Conservation (phyloP, 2,888 invertebrate species). For the Eugnorisma glareosa region DNA sequence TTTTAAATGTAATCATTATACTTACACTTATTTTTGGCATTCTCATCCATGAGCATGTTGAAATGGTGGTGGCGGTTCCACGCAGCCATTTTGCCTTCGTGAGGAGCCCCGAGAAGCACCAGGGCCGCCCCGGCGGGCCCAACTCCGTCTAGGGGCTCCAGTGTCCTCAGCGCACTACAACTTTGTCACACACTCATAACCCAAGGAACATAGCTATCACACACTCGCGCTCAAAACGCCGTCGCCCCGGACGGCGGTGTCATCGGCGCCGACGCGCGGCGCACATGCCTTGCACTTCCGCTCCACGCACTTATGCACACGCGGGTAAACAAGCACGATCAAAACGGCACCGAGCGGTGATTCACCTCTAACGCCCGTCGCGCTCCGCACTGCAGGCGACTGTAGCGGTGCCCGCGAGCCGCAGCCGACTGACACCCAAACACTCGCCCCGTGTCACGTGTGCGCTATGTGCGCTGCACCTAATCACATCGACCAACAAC, state of each 20-base stretch:
- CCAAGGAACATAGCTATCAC: constrained; percentile 87
- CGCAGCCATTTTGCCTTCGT: constrained; percentile 92
- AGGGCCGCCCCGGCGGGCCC: constrained; percentile 91
- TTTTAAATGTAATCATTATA: constrained; percentile 61
- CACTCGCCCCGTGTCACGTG: constrained; percentile 87
- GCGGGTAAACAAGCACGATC: constrained; percentile 89
- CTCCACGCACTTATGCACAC: constrained; percentile 89
- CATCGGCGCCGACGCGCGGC: constrained; percentile 87
- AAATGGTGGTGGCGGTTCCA: constrained; percentile 94
- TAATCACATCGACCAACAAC: constrained; percentile 79
- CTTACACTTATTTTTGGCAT: constrained; percentile 93
- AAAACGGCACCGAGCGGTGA: constrained; percentile 87
- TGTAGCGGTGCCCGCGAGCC: constrained; percentile 83
- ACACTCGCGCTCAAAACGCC: constrained; percentile 86
- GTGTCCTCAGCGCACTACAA: constrained; percentile 90
- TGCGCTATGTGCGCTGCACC: constrained; percentile 79
- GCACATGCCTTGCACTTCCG: constrained; percentile 90
- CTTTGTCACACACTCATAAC: constrained; percentile 91
- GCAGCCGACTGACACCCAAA: constrained; percentile 88
- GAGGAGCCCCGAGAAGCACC: constrained; percentile 91
- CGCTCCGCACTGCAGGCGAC: constrained; percentile 87
- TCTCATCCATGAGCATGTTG: constrained; percentile 93
- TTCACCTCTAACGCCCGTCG: constrained; percentile 86
- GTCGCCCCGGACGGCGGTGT: constrained; percentile 85
- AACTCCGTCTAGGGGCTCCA: constrained; percentile 92